These are phyloP conservation scores for Nerophis lumbriciformis DNA, from an alignment of 2,113 vertebrate species.

Conservation along the genomic window DNA sequence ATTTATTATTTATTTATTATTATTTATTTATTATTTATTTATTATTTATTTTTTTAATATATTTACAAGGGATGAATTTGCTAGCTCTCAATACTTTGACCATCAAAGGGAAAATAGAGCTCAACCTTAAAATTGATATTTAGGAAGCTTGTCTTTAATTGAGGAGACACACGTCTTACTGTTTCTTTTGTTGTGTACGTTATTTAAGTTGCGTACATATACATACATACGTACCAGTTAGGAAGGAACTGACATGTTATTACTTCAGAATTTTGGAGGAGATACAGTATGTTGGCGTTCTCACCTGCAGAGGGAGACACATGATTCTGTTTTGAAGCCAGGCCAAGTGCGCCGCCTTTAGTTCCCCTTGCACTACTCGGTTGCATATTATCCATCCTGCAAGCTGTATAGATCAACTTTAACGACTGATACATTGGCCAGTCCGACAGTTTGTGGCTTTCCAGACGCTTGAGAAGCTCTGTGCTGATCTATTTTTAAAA, in stretches of 20 bases:
- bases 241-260: not conserved
- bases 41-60: no score
- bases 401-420: conserved; percentile 9
- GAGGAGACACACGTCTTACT: not conserved
- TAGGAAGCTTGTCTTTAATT: not conserved
- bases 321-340: conserved; percentile 1
- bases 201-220: not conserved
- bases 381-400: not conserved
- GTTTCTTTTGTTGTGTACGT: not conserved
- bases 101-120: conserved; percentile 6
- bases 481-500: conserved; percentile 51
- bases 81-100: not conserved
- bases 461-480: conserved; percentile 18
- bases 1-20: no score
- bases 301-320: conserved; percentile 62
- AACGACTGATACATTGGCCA: conserved; percentile 5
- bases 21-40: no score
- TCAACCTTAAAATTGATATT: not conserved
- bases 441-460: conserved; percentile 33
- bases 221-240: not conserved
- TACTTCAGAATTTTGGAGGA: not conserved
- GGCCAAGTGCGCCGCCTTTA: not conserved
- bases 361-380: not conserved
- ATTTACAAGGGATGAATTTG: not conserved
- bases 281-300: not conserved